Evolutionary conservation across 2,888 invertebrate species (phyloP).

Genomic region (Amiota mariae): DNA sequence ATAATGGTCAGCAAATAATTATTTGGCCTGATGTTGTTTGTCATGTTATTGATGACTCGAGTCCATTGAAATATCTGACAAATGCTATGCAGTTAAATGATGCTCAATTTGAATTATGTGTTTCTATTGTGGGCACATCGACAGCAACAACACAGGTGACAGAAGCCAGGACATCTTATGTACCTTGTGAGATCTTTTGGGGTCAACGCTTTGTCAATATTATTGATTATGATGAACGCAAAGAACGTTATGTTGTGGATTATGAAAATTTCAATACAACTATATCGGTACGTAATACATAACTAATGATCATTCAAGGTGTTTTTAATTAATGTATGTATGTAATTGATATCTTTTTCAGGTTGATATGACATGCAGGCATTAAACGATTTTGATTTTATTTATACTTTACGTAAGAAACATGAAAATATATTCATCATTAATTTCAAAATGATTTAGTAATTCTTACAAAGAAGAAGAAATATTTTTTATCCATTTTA

Average conservation of each 20-base stretch:
- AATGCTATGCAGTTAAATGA: conserved; percentile 83
- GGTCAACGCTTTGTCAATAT: conserved; percentile 85
- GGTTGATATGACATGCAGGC: not conserved
- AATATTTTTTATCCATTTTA: too few relatives aligned
- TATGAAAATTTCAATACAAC: conserved; percentile 71
- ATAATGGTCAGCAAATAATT: conserved; percentile 79
- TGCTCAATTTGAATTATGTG: conserved; percentile 85
- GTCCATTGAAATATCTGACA: conserved; percentile 86
- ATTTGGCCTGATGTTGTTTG: conserved; percentile 92
- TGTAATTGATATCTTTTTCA: not conserved
- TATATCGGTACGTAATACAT: conserved; percentile 65
- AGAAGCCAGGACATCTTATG: conserved; percentile 84
- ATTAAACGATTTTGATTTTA: not conserved
- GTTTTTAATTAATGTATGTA: not conserved
- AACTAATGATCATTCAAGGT: not conserved
- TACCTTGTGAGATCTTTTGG: conserved; percentile 88
- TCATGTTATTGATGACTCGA: conserved; percentile 84
- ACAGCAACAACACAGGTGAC: conserved; percentile 84
- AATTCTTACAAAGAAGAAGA: too few relatives aligned
- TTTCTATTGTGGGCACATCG: conserved; percentile 86
- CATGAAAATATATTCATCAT: too few relatives aligned
- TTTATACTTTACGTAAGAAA: too few relatives aligned
- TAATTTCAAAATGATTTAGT: too few relatives aligned
- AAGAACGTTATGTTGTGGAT: conserved; percentile 76
- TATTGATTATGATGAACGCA: conserved; percentile 76